Percentiles rank a stretch among this genome's conserved stretches.
Conservation (phyloP, 2,797 vertebrate genomes). For the Ficedula albicollis region DNA sequence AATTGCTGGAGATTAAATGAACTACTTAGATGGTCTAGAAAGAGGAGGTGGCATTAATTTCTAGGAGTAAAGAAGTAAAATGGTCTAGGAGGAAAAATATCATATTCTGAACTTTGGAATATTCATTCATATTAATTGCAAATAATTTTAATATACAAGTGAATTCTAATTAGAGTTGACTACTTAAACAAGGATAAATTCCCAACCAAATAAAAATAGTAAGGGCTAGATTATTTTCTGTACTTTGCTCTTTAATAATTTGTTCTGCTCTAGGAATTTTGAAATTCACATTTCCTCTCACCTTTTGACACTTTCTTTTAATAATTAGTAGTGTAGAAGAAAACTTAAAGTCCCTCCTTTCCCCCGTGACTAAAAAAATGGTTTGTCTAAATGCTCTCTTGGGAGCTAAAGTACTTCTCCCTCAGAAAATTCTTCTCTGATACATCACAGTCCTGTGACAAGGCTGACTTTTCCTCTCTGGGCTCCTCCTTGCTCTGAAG, state of each 20-base stretch:
- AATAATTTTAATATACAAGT: neutral
- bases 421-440: neutral
- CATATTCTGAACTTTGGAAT: neutral
- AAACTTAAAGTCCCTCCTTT: neutral
- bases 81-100: neutral
- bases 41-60: neutral
- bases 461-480: neutral
- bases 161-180: neutral
- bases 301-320: neutral
- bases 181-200: neutral
- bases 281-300: neutral
- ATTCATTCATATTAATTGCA: neutral
- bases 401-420: neutral
- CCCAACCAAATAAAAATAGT: neutral
- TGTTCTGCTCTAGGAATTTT: neutral
- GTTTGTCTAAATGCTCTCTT: neutral
- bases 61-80: neutral
- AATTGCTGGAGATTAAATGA: neutral
- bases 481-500: neutral
- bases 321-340: neutral
- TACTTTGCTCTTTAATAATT: neutral
- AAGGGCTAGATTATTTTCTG: neutral
- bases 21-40: neutral
- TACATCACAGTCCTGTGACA: neutral
- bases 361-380: conserved; percentile 15